Percentiles rank a stretch among this genome's conserved stretches.
These are phyloP conservation scores for Misgurnus anguillicaudatus DNA, from an alignment of 2,113 vertebrate genomes.

Conservation along the genomic window DNA sequence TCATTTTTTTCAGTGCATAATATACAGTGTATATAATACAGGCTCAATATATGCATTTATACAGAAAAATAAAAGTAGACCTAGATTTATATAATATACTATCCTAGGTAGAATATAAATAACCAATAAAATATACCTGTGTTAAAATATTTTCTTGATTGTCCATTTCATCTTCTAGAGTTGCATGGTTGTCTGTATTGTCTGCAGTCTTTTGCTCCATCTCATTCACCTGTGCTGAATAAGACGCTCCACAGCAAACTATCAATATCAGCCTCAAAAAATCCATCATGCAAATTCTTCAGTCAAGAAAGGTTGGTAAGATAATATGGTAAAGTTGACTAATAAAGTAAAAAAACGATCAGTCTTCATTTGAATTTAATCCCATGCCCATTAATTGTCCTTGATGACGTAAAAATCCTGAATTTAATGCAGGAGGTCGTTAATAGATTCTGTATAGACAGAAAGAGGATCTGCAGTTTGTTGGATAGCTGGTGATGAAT, in stretches of 20 bases:
- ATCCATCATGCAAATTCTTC: conserved; percentile 29
- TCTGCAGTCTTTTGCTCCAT: conserved; percentile 32
- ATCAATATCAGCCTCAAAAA: conserved; percentile 21
- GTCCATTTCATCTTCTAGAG: conserved; percentile 82
- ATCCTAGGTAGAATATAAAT: neutral
- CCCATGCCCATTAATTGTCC: neutral
- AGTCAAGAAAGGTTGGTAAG: neutral
- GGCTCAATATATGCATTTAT: too few species aligned
- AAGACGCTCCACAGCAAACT: conserved; percentile 26
- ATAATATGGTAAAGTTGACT: neutral
- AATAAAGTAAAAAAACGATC: neutral
- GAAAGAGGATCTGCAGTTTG: conserved; percentile 28
- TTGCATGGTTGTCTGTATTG: conserved; percentile 19
- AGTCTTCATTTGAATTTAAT: neutral
- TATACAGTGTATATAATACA: too few species aligned
- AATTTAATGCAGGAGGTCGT: conserved; percentile 5
- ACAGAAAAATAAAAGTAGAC: too few species aligned
- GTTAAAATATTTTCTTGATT: conserved; percentile 88
- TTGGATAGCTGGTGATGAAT: conserved; percentile 47
- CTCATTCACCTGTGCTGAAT: conserved; percentile 11
- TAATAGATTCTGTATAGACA: neutral
- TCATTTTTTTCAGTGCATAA: too few species aligned
- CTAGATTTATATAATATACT: too few species aligned
- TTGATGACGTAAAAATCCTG: conserved; percentile 27
- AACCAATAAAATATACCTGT: conserved; percentile 73